Conservation (phyloP, 2,113 vertebrate genomes). For the Oreochromis aureus region DNA sequence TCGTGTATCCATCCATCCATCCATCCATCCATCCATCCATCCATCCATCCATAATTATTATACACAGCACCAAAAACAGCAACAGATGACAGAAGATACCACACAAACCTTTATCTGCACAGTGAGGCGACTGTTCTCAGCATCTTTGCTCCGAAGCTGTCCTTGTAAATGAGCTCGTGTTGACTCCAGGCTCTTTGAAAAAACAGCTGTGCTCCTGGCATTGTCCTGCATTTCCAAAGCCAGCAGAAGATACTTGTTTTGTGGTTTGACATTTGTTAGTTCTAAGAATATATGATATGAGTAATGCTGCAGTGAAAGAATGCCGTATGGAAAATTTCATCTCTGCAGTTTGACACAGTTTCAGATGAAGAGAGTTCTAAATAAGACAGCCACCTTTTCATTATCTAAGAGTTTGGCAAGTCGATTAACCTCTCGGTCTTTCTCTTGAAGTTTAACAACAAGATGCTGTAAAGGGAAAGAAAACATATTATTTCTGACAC, state of each 20-base stretch:
- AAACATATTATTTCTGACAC: not conserved
- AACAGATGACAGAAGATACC: not conserved
- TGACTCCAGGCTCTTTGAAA: constrained; percentile 80
- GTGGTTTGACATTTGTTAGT: not conserved
- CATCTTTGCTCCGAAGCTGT: constrained; percentile 81
- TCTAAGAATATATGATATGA: not conserved
- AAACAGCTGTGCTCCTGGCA: constrained; percentile 71
- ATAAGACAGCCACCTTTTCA: constrained; percentile 78
- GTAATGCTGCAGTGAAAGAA: not conserved
- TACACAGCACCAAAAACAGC: not conserved
- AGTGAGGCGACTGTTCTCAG: constrained; percentile 80
- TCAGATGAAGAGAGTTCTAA: not conserved
- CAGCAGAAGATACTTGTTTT: not conserved
- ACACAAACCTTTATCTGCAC: constrained; percentile 79
- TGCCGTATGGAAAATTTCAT: not conserved
- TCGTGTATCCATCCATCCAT: too few species aligned
- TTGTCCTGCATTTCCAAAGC: constrained; percentile 70
- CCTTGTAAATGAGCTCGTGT: constrained; percentile 81
- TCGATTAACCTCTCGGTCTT: constrained; percentile 76
- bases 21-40: not conserved
- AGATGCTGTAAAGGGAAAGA: constrained; percentile 71
- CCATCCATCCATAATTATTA: not conserved
- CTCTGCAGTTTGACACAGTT: not conserved
- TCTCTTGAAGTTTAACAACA: constrained; percentile 79
- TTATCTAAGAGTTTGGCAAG: constrained; percentile 72